Evolutionary conservation across 2,113 vertebrate genomes (phyloP), one percentile per base, ranked within the genome.

Genomic region (Nothocercus nigrocapillus): DNA sequence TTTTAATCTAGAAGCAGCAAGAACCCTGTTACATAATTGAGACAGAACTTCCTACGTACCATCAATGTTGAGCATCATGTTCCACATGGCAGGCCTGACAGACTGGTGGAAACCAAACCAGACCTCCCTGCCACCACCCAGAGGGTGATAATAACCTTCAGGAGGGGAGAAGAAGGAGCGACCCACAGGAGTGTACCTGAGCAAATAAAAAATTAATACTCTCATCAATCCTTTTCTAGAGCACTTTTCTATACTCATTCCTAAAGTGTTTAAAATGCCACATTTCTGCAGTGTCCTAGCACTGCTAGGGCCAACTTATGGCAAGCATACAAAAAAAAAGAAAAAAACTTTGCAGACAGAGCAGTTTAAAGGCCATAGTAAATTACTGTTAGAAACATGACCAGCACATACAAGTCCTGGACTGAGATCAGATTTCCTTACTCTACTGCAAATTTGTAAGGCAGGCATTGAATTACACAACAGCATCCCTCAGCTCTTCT

Each of bases 21-120:
- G n/a, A 73, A 24, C 36, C 38, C 77, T 11, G 34, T 32, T n/a
- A 38, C 30, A 7, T 24, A 40, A 86, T 68, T 3, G 88, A 85
- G 78, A 49, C 59, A 67, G 66, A 81, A 51, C 13, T 80, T 89
- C 45, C 63, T 80, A 45, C 98, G 56, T 96, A 99, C 99, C 99
- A 24, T 99, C 99, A 2, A 99, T 99, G 95, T 99, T 99, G 84
- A 99, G 99, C 99, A 99, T 99, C 99, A 99, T 99, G 96, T 99
- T 99, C 99, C 99, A 99, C 99, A 99, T 99, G 76, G 99, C 99
- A 45, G 99, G 99, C 45, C 99, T 98, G 97, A 99, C 99, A 0
- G 99, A 99, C 97, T 99, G 99, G 96, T 99, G 99, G 96, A 99
- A 99, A 34, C 99, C 99, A 38, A 99, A 99, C 99, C 99, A 99